Conservation (phyloP, 2,797 vertebrate species). For the Micromesistius poutassou region DNA sequence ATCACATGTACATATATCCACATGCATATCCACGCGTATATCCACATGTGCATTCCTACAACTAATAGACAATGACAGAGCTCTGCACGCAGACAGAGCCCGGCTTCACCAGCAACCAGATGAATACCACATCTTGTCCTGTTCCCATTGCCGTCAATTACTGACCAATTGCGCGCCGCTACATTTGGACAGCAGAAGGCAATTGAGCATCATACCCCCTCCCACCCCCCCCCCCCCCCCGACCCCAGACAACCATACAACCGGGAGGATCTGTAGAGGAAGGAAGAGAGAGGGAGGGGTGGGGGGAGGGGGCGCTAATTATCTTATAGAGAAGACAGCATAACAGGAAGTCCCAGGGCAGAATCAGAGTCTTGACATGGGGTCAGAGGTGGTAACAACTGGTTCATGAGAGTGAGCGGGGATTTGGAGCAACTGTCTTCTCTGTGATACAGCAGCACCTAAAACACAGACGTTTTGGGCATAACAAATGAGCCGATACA, state of each 20-base stretch:
- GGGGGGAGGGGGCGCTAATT: too few relatives aligned
- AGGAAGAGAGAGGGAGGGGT: too few relatives aligned
- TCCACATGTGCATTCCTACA: background rate
- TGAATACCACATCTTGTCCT: constrained; percentile 36
- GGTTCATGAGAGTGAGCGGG: too few relatives aligned
- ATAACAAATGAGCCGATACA: too few relatives aligned
- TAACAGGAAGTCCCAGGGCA: too few relatives aligned
- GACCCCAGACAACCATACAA: background rate
- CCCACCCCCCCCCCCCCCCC: constrained; percentile 21
- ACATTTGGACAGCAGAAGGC: constrained; percentile 50
- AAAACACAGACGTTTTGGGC: too few relatives aligned
- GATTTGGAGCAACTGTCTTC: too few relatives aligned
- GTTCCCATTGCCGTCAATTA: constrained; percentile 61
- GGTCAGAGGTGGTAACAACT: too few relatives aligned
- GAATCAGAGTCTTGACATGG: too few relatives aligned
- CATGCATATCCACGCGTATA: too few relatives aligned
- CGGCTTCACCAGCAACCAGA: background rate
- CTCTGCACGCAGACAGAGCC: background rate
- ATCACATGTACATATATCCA: background rate
- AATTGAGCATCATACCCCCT: constrained; percentile 51
- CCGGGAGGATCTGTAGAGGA: background rate
- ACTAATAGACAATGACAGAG: background rate
- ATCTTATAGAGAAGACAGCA: too few relatives aligned
- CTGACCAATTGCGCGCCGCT: constrained; percentile 37
- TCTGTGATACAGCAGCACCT: too few relatives aligned